These are phyloP conservation scores for Myrmecophaga tridactyla DNA, from an alignment of 2,113 vertebrate species.

Conservation along the genomic window DNA sequence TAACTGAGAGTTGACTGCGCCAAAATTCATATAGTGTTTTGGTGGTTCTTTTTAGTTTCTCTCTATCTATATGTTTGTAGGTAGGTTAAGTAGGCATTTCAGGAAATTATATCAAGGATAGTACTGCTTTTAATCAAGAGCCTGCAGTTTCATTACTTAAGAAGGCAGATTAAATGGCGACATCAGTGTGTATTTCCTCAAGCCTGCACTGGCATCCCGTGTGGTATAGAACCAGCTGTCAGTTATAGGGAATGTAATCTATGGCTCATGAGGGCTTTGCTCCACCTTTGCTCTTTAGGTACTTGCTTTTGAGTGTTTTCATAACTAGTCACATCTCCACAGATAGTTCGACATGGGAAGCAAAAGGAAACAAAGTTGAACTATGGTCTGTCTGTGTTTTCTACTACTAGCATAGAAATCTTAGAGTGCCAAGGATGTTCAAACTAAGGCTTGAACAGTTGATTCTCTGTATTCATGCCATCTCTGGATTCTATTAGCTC, in stretches of 20 bases:
- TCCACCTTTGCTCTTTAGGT: background rate
- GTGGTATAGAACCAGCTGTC: background rate
- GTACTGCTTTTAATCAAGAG: background rate
- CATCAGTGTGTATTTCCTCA: background rate
- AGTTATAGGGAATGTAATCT: background rate
- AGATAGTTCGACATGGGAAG: background rate
- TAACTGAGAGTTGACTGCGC: background rate
- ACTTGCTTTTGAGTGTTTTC: background rate
- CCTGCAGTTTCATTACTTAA: background rate
- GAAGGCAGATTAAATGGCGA: background rate
- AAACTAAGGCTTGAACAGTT: background rate
- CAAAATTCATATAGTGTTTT: background rate
- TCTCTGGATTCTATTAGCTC: background rate
- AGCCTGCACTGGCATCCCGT: background rate
- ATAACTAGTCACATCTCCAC: background rate
- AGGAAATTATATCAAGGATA: slow-evolving; percentile 14
- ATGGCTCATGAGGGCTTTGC: background rate
- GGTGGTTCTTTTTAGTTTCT: background rate
- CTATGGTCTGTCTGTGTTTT: background rate
- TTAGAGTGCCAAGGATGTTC: background rate
- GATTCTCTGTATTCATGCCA: background rate
- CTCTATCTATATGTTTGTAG: background rate
- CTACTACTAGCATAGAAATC: background rate
- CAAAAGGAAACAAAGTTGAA: background rate
- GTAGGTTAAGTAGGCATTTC: background rate